Base-by-base conservation (phyloP, 2,113 vertebrate species). In the Otolemur garnettii region DNA sequence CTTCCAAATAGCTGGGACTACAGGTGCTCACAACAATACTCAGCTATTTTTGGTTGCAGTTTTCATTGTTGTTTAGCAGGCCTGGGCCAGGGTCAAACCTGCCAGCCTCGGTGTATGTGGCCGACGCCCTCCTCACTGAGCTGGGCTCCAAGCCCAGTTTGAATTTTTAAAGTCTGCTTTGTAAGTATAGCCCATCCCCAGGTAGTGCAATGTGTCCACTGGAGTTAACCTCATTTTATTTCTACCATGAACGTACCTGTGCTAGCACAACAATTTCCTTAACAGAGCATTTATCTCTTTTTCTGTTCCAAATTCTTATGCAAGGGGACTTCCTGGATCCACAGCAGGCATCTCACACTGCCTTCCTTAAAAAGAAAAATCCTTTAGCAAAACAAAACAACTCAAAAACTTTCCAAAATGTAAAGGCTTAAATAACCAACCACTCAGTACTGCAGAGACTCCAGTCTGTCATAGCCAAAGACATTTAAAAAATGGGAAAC, bases 191-290 rank as follows among this genome's bases (percentile, higher is more conserved):
- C 45, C 45, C 45, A 50, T 7, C 8, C 45, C 45, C 8, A 50
- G 45, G 10, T 50, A 50, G 45, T 50, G 45, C 45, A 50, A 50
- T 50, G 45, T 50, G 10, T 50, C 45, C 45, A 50, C 9, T 50
- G 45, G 86, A 93, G 53, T 26, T 30, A 26, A 12, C 24, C 26
- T 64, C 10, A 28, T 64, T 64, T 64, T 64, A 28, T 96, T 79
- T 59, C 59, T 50, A 62, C 90, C 28, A 26, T 95, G 94, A 96
- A 87, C 84, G 88, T 60, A 96, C 15, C 60, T 78, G 38, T 45
- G 22, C 30, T 96, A 91, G 60, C 42, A 79, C 87, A 82, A 81
- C 13, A 12, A 4, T 85, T 38, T 66, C 24, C 33, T 94, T 83
- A n/a, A 7, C 33, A 45, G 7, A 35, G 9, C 7, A 45, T 68